These are phyloP conservation scores for Centropus unirufus DNA, from an alignment of 2,113 vertebrate species.

Conservation along the genomic window DNA sequence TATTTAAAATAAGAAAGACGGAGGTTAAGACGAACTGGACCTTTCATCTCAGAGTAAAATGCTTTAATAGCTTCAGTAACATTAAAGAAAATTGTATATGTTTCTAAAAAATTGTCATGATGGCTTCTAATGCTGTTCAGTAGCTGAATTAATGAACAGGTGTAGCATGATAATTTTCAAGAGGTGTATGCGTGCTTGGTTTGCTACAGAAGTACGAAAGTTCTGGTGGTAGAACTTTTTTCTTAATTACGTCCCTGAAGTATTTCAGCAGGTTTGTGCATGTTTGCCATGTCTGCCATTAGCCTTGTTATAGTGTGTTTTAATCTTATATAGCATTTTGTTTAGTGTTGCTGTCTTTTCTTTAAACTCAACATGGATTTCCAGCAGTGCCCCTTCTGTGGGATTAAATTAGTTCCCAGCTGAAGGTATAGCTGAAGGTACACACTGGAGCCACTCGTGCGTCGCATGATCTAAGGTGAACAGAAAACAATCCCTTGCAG, in stretches of 20 bases:
- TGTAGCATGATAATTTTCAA: constrained; percentile 59
- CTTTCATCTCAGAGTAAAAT: not conserved
- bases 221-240: constrained; percentile 23
- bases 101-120: constrained; percentile 5
- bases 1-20: not conserved
- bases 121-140: constrained; percentile 37
- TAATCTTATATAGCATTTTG: not conserved
- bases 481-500: constrained; percentile 63
- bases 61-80: not conserved
- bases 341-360: constrained; percentile 5
- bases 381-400: constrained; percentile 21
- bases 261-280: constrained; percentile 37
- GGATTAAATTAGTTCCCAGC: constrained; percentile 53
- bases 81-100: not conserved
- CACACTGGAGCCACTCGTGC: constrained; percentile 1
- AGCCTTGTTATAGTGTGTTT: constrained; percentile 21
- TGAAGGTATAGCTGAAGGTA: constrained; percentile 14
- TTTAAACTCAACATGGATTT: constrained; percentile 29
- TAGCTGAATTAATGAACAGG: constrained; percentile 70
- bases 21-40: not conserved
- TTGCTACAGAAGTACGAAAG: not conserved
- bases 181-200: constrained; percentile 5
- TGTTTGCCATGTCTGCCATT: not conserved
- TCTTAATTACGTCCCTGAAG: constrained; percentile 62
- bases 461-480: not conserved